phyloP scores from a whole-genome alignment of 1,140 invertebrate species.

The Zophobas atratus region DNA sequence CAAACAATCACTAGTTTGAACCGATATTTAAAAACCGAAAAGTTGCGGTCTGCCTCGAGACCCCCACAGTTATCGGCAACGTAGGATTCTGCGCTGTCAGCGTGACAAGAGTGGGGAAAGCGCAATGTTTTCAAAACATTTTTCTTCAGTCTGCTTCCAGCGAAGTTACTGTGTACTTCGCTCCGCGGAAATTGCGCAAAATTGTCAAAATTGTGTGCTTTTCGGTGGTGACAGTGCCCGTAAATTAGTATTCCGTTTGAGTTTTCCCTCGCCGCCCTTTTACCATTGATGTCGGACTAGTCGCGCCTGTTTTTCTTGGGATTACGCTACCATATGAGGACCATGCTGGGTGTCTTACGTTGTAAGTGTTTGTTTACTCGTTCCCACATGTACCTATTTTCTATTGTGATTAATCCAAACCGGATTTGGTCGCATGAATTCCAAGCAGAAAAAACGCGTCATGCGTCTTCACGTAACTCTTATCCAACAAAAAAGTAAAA shows the following conservation, averaged over 20 bases:
- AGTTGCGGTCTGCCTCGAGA: not conserved
- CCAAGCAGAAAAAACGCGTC: not conserved
- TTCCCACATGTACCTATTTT: slow-evolving; percentile 31
- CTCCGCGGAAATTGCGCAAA: not conserved
- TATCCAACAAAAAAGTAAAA: slow-evolving; percentile 5
- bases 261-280: not conserved
- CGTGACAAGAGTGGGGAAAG: not conserved
- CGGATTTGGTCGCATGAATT: slow-evolving; percentile 18
- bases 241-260: not conserved
- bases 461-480: not conserved
- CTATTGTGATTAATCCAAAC: slow-evolving; percentile 14
- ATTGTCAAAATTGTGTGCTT: not conserved
- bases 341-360: slow-evolving; percentile 44
- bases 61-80: not conserved
- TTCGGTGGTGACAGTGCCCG: not conserved
- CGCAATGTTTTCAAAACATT: slow-evolving; percentile 30
- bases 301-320: slow-evolving; percentile 4
- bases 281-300: slow-evolving; percentile 12
- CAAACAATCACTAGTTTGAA: no score
- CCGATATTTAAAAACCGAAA: not conserved
- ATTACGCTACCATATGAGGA: slow-evolving; percentile 44
- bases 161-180: not conserved
- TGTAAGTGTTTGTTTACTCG: slow-evolving; percentile 44
- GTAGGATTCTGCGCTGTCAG: not conserved
- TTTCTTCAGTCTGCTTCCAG: slow-evolving; percentile 8